A percentile compares a stretch with the other conserved stretches of the same genome.
phyloP scores from a whole-genome alignment of 2,797 vertebrate genomes.

The Microchirus variegatus region DNA sequence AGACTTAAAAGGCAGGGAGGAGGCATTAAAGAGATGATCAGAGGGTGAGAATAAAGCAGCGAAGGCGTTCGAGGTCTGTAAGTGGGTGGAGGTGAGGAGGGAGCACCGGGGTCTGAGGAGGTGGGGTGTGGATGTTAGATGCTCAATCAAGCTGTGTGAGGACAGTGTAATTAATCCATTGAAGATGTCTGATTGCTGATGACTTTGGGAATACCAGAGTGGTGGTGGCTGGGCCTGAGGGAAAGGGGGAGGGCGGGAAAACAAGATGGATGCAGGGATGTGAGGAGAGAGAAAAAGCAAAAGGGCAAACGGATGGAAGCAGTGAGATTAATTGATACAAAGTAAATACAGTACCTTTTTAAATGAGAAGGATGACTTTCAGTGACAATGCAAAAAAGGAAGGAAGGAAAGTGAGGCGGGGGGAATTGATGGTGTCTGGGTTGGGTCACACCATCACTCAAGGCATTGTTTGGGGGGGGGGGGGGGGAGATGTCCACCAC shows the following conservation, averaged over 20 bases:
- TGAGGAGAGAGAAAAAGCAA: slow-evolving; percentile 60
- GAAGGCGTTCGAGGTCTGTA: slow-evolving; percentile 28
- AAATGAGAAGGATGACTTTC: slow-evolving; percentile 76
- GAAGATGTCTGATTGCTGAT: slow-evolving; percentile 86
- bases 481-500: slow-evolving; percentile 55
- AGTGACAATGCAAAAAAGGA: slow-evolving; percentile 59
- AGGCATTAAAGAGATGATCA: slow-evolving; percentile 39
- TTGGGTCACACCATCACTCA: slow-evolving; percentile 63
- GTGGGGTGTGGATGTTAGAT: slow-evolving; percentile 73
- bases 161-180: slow-evolving; percentile 85
- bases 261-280: slow-evolving; percentile 77
- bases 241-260: slow-evolving; percentile 53
- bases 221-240: slow-evolving; percentile 59
- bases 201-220: slow-evolving; percentile 81
- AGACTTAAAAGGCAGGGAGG: slow-evolving; percentile 1
- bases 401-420: slow-evolving; percentile 3
- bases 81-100: slow-evolving; percentile 64
- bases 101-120: slow-evolving; percentile 50
- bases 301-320: slow-evolving; percentile 72
- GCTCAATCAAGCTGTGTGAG: slow-evolving; percentile 78
- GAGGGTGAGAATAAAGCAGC: slow-evolving; percentile 49
- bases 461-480: slow-evolving; percentile 42
- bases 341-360: slow-evolving; percentile 74
- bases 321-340: slow-evolving; percentile 74
- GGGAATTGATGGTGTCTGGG: slow-evolving; percentile 62